Evolutionary conservation across 1,140 invertebrate genomes (phyloP).

Genomic region (Drosophila melanogaster): DNA sequence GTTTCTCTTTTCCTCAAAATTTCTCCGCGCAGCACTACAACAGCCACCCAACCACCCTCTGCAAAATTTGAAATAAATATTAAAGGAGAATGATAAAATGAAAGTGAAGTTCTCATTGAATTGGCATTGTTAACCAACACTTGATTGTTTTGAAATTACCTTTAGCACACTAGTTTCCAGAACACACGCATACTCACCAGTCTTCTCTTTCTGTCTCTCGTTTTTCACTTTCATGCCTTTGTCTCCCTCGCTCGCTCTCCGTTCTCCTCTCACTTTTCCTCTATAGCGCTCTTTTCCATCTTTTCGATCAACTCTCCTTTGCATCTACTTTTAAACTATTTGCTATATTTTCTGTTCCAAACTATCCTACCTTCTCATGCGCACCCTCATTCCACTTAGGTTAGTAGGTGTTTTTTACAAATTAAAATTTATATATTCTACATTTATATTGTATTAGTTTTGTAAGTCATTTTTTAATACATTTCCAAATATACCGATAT

Average conservation of each 20-base stretch:
- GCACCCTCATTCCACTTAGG: constrained; percentile 38
- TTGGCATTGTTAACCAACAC: constrained; percentile 44
- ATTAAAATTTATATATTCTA: constrained; percentile 39
- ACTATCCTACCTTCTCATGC: constrained; percentile 24
- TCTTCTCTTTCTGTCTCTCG: constrained; percentile 4
- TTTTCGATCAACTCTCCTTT: constrained; percentile 1
- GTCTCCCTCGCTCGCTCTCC: constrained; percentile 1
- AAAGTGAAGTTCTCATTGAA: constrained; percentile 42
- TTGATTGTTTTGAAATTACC: constrained; percentile 56
- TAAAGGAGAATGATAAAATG: constrained; percentile 34
- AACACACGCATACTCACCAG: constrained; percentile 31
- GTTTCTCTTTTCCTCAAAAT: constrained; percentile 38
- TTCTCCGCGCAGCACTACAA: constrained; percentile 49
- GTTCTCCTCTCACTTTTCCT: no score
- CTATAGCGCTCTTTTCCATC: background rate
- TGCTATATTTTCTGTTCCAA: constrained; percentile 5
- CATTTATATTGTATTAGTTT: constrained; percentile 63
- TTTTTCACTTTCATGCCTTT: constrained; percentile 1
- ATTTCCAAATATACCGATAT: constrained; percentile 60
- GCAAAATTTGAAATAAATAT: constrained; percentile 18
- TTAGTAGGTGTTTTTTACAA: constrained; percentile 68
- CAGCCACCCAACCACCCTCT: constrained; percentile 19
- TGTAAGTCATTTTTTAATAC: constrained; percentile 55
- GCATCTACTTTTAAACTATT: background rate
- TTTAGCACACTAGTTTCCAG: constrained; percentile 53